Base-by-base conservation (phyloP, 2,888 invertebrate species). In the Brenthis ino region DNA sequence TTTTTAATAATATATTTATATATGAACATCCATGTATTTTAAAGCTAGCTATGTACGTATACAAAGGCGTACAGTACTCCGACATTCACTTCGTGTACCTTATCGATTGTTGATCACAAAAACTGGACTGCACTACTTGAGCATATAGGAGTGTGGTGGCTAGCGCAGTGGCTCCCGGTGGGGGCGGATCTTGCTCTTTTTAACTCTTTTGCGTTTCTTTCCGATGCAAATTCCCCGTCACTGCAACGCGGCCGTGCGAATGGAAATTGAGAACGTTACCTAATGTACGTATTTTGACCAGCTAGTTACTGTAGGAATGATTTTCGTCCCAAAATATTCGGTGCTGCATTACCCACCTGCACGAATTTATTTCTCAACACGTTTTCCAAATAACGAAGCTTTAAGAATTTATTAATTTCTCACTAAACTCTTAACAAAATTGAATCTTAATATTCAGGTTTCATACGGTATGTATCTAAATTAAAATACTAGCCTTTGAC, bases 141-240 rank as follows among this genome's bases (percentile, higher is more conserved):
- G 67, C 63, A 64, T 63, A 71, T 69, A 67, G 70, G 64, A 64
- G 57, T 70, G 70, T 71, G 74, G 68, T 68, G 69, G 69, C 65
- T 70, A 67, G 60, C 67, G 68, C 65, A 65, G 61, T 55, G 61
- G 61, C 64, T 65, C 65, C 53, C 55, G 57, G 70, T 20, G 69
- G 63, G 65, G 72, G 66, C 66, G 67, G 67, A 56, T 77, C 81
- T 85, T 84, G 84, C 80, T 88, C 85, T 87, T 86, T 89, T 89
- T 87, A 79, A 82, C 77, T 84, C 86, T 86, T 89, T 89, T 86
- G 81, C 84, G 79, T 87, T 88, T 87, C 88, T 90, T 88, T 85
- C 85, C 84, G 82, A 82, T 88, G 89, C 88, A 89, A 89, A 89
- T 87, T 84, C 84, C 79, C 83, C 79, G 80, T 80, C 81, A 79